Evolutionary conservation across 2,797 vertebrate genomes (phyloP).

Genomic region (Halcyon chelicuti): DNA sequence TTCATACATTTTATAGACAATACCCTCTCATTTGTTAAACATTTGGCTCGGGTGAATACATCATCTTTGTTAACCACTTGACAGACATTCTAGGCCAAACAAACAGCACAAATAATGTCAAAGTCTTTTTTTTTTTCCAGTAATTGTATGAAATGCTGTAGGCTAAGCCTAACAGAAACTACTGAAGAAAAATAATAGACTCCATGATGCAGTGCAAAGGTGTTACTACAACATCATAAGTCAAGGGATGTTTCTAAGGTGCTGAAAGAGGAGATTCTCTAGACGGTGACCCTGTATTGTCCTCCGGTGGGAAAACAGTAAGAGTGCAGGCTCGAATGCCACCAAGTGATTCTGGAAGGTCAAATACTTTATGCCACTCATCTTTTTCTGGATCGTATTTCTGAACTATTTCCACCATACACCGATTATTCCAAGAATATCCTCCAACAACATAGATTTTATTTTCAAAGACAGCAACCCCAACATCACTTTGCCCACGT

Average conservation of each 20-base stretch:
- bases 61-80: constrained; percentile 61
- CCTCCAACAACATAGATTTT: constrained; percentile 98
- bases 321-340: constrained; percentile 97
- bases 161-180: constrained; percentile 78
- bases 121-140: constrained; percentile 58
- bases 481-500: constrained; percentile 96
- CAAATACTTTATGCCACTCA: constrained; percentile 99
- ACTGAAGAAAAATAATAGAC: constrained; percentile 67
- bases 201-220: constrained; percentile 69
- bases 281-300: constrained; percentile 90
- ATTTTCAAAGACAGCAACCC: constrained; percentile 96
- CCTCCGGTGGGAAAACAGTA: constrained; percentile 95
- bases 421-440: constrained; percentile 99
- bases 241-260: constrained; percentile 82
- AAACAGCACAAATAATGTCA: constrained; percentile 72
- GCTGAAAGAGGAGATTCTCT: constrained; percentile 96
- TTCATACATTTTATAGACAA: constrained; percentile 69
- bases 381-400: constrained; percentile 98
- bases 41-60: constrained; percentile 74
- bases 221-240: constrained; percentile 55
- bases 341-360: constrained; percentile 96
- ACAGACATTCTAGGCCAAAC: constrained; percentile 80
- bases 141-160: constrained; percentile 72
- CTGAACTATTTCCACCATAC: constrained; percentile 99
- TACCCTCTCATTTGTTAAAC: constrained; percentile 67